Percentiles rank a stretch among this genome's conserved stretches.
Conservation (phyloP, 2,113 vertebrate species). For the Morone saxatilis region DNA sequence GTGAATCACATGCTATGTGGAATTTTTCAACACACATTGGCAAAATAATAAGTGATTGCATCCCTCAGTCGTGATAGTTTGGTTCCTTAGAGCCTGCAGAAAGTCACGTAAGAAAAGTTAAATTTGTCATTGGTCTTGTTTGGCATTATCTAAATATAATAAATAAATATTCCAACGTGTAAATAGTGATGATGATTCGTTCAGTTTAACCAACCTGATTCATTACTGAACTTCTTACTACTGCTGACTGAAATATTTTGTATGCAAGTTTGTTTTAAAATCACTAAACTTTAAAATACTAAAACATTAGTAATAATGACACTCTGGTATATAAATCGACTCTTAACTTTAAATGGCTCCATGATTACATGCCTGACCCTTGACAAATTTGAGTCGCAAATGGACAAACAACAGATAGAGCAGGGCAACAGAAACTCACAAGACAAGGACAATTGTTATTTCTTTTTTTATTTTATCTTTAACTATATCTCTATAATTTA, state of each 20-base stretch:
- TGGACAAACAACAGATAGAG: too few species aligned
- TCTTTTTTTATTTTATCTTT: background rate
- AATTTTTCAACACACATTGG: background rate
- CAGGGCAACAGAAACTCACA: too few species aligned
- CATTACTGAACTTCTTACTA: too few species aligned
- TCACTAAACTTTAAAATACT: too few species aligned
- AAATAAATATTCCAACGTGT: background rate
- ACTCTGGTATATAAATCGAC: background rate
- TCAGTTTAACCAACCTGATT: too few species aligned
- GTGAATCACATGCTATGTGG: background rate
- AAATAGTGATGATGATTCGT: background rate
- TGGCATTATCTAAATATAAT: background rate
- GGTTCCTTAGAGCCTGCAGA: background rate
- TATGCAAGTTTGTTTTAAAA: background rate
- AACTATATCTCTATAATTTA: background rate
- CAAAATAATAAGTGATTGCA: background rate
- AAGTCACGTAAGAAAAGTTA: background rate
- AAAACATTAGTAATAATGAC: background rate
- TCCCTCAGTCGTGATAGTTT: background rate
- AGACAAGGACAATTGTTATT: background rate
- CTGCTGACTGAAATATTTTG: background rate
- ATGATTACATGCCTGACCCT: background rate
- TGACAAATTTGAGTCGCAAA: background rate
- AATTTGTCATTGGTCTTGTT: background rate
- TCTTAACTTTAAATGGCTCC: background rate